Percentiles rank a stretch among this genome's conserved stretches.
Conservation (phyloP, 1,140 invertebrate species). For the Centruroides sculpturatus region DNA sequence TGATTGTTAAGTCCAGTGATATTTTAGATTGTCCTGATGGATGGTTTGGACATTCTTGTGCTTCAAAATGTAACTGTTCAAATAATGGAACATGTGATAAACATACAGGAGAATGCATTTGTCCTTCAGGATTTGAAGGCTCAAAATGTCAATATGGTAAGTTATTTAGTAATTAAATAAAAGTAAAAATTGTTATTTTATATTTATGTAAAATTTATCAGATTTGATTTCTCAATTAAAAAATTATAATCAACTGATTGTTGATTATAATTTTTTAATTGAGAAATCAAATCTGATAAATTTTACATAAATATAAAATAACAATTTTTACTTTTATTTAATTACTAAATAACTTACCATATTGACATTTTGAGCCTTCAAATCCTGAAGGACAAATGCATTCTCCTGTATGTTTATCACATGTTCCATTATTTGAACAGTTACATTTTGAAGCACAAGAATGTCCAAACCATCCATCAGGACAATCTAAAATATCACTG, state of each 20-base stretch:
- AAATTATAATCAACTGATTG: too few species aligned
- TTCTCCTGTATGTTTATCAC: slow-evolving; percentile 2
- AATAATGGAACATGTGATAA: slow-evolving; percentile 3
- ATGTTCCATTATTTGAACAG: neutral
- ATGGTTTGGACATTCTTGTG: slow-evolving; percentile 41
- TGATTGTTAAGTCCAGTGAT: neutral
- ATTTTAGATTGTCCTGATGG: slow-evolving; percentile 27
- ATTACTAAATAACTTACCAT: neutral
- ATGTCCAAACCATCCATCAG: slow-evolving; percentile 46
- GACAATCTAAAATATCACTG: slow-evolving; percentile 14
- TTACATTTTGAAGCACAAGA: slow-evolving; percentile 6
- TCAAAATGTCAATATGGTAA: slow-evolving; percentile 8
- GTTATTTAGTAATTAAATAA: neutral
- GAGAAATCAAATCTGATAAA: too few species aligned
- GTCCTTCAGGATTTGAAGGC: slow-evolving; percentile 8
- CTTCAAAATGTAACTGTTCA: slow-evolving; percentile 3
- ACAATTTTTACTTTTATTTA: too few species aligned
- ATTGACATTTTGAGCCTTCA: slow-evolving; percentile 8
- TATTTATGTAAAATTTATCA: too few species aligned
- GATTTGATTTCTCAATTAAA: too few species aligned
- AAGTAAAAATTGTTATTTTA: too few species aligned
- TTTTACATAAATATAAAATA: too few species aligned
- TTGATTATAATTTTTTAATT: too few species aligned
- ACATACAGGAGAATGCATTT: slow-evolving; percentile 2
- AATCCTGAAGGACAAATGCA: slow-evolving; percentile 8